Evolutionary conservation across 2,888 invertebrate genomes (phyloP).

Genomic region (Hoplodrina ambigua): DNA sequence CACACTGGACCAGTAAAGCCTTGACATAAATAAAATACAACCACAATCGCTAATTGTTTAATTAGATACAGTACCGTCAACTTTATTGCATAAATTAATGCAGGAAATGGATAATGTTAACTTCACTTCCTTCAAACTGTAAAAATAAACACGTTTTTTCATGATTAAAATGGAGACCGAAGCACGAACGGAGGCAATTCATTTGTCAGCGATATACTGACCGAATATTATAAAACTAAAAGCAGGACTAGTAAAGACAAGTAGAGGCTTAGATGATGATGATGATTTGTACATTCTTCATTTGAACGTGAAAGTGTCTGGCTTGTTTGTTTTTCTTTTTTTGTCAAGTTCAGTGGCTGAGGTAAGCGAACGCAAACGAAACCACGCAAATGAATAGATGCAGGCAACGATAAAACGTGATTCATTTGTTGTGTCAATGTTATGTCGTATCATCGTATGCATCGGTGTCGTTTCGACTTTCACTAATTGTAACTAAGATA

Average conservation of each 20-base stretch:
- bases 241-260: neutral
- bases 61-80: conserved; percentile 26
- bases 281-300: neutral
- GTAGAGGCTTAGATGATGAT: neutral
- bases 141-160: conserved; percentile 1
- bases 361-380: conserved; percentile 20
- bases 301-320: conserved; percentile 31
- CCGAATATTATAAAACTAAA: conserved; percentile 1
- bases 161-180: neutral
- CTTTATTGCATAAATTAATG: conserved; percentile 7
- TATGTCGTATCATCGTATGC: conserved; percentile 47
- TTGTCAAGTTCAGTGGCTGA: conserved; percentile 21
- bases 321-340: conserved; percentile 8
- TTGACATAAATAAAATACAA: conserved; percentile 43
- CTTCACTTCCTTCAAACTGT: conserved; percentile 24
- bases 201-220: neutral
- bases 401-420: conserved; percentile 39
- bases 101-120: conserved; percentile 5
- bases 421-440: conserved; percentile 53
- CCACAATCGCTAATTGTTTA: conserved; percentile 14
- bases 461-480: conserved; percentile 57
- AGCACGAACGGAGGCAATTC: conserved; percentile 11
- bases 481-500: conserved; percentile 62
- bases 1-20: conserved; percentile 17
- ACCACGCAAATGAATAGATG: conserved; percentile 33